Evolutionary conservation across 2,113 vertebrate genomes (phyloP).

Genomic region (Illadopsis cleaveri): DNA sequence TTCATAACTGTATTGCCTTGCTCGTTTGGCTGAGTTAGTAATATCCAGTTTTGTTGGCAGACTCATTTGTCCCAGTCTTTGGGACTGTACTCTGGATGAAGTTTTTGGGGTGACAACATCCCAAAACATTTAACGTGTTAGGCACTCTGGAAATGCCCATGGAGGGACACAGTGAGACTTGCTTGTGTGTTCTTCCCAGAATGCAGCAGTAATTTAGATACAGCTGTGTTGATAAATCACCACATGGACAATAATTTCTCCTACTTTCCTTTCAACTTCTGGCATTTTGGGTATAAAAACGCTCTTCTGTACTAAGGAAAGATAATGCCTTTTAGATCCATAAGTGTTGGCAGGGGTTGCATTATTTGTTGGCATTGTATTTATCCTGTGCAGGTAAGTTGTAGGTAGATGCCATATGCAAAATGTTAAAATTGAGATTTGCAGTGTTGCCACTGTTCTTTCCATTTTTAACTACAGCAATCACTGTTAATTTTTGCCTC

Average conservation of each 20-base stretch:
- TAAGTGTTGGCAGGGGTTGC: neutral
- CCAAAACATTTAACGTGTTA: neutral
- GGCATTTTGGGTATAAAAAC: neutral
- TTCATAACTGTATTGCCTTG: neutral
- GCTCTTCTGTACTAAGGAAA: neutral
- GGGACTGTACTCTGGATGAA: neutral
- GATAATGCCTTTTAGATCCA: neutral
- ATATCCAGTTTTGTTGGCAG: neutral
- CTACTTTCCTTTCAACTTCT: neutral
- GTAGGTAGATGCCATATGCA: neutral
- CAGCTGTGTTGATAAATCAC: neutral
- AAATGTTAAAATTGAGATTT: neutral
- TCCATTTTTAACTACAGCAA: neutral
- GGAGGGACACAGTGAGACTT: neutral
- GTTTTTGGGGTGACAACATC: neutral
- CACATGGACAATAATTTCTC: neutral
- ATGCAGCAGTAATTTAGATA: neutral
- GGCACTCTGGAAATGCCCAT: neutral
- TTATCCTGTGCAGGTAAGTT: neutral
- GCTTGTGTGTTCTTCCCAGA: neutral
- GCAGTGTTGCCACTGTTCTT: fast-evolving
- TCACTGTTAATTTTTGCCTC: neutral
- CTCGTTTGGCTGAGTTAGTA: neutral
- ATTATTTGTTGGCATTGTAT: neutral
- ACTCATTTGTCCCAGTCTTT: neutral